Evolutionary conservation across 2,888 invertebrate species (phyloP).

Genomic region (Mimachlamys varia): DNA sequence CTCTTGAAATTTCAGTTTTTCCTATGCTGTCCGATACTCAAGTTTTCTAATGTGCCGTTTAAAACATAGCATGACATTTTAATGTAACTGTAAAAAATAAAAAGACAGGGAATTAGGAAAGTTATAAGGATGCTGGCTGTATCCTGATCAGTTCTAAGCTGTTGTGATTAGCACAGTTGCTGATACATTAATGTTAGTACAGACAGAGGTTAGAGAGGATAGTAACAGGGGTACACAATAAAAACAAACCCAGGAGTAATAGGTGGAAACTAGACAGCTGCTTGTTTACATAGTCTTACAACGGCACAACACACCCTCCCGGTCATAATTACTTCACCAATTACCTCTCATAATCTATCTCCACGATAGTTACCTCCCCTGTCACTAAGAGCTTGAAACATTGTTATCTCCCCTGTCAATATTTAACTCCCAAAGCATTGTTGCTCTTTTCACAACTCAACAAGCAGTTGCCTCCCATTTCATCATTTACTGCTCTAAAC

Average conservation of each 20-base stretch:
- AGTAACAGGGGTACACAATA: not conserved
- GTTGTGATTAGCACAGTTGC: not conserved
- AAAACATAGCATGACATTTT: too few relatives aligned
- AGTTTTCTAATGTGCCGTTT: too few relatives aligned
- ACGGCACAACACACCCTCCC: conserved; percentile 1
- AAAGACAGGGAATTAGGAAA: not conserved
- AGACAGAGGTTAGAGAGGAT: not conserved
- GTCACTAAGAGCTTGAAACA: not conserved
- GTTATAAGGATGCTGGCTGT: not conserved
- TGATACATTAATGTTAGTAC: not conserved
- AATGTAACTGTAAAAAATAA: too few relatives aligned
- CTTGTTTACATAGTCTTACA: conserved; percentile 18
- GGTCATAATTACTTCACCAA: conserved; percentile 4
- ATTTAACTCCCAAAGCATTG: too few relatives aligned
- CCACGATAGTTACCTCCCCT: not conserved
- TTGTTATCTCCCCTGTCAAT: not conserved
- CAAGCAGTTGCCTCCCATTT: too few relatives aligned
- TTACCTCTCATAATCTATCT: not conserved
- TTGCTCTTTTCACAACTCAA: too few relatives aligned
- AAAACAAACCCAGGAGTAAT: conserved; percentile 23
- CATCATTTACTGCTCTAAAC: too few relatives aligned
- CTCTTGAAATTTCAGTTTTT: too few relatives aligned
- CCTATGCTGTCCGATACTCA: too few relatives aligned
- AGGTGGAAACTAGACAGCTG: not conserved
- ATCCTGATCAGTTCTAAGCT: too few relatives aligned